A percentile compares a stretch with the other conserved stretches of the same genome.
These are phyloP conservation scores for Tipula vernalis DNA, from an alignment of 2,888 invertebrate genomes.

Conservation along the genomic window DNA sequence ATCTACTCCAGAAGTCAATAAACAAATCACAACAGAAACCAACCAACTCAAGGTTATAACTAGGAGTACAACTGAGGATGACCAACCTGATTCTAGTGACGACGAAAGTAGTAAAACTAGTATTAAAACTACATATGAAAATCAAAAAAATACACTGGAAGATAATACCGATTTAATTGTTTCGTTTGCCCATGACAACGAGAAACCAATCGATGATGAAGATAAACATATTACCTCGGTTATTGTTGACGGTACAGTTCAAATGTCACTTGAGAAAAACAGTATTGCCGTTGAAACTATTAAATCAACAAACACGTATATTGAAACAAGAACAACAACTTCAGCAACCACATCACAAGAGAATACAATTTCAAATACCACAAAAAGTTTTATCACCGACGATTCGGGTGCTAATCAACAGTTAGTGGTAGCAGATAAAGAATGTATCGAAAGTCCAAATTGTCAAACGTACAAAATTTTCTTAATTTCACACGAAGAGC, in stretches of 20 bases:
- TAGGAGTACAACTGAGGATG: neutral
- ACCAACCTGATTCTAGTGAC: neutral
- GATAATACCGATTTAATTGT: neutral
- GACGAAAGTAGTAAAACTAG: neutral
- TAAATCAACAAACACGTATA: conserved; percentile 13
- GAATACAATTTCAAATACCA: neutral
- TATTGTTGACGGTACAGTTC: neutral
- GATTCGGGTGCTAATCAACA: neutral
- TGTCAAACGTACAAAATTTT: conserved; percentile 40
- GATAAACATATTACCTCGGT: neutral
- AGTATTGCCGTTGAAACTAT: neutral
- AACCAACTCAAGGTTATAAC: neutral
- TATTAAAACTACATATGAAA: neutral
- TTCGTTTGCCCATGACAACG: neutral
- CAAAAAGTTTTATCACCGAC: neutral
- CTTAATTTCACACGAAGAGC: conserved; percentile 60
- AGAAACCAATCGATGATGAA: neutral
- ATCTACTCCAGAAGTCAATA: neutral
- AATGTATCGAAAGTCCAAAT: conserved; percentile 20
- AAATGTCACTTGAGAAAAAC: neutral
- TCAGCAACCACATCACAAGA: conserved; percentile 13
- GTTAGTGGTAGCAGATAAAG: neutral
- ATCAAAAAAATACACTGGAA: neutral
- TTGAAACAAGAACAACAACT: conserved; percentile 14
- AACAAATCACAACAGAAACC: neutral